phyloP scores from a whole-genome alignment of 1,140 invertebrate species.

The Helicoverpa zea region DNA sequence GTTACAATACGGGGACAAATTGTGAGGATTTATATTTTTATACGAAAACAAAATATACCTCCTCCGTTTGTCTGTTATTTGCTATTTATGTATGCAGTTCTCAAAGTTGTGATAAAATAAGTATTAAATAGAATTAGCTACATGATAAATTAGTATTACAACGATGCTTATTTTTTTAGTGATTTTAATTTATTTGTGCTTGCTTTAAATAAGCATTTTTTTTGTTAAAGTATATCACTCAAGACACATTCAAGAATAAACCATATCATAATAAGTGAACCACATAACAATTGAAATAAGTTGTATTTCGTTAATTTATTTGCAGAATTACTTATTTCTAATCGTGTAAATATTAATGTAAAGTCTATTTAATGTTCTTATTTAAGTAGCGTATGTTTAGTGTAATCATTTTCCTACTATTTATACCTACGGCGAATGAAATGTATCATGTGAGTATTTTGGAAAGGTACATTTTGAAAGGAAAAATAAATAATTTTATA shows the following conservation, averaged over 20 bases:
- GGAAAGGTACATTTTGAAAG: slow-evolving; percentile 22
- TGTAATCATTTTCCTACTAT: slow-evolving; percentile 23
- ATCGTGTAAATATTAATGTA: slow-evolving; percentile 27
- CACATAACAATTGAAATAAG: not conserved
- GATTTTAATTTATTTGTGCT: not conserved
- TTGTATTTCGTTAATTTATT: slow-evolving; percentile 4
- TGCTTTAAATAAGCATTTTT: not conserved
- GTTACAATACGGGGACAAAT: slow-evolving; percentile 64
- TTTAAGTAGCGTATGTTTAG: not conserved
- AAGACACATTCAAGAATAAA: not conserved
- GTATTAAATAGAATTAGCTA: slow-evolving; percentile 52
- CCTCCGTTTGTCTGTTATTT: slow-evolving; percentile 77
- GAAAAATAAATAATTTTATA: slow-evolving; percentile 40
- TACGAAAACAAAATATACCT: slow-evolving; percentile 77
- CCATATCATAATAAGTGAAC: not conserved
- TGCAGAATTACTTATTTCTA: not conserved
- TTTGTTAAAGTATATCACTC: not conserved
- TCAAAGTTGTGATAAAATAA: slow-evolving; percentile 61
- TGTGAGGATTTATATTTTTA: slow-evolving; percentile 85
- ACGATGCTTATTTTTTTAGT: slow-evolving; percentile 18
- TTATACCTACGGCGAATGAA: slow-evolving; percentile 20
- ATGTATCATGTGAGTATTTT: slow-evolving; percentile 11
- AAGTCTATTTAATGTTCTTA: slow-evolving; percentile 6
- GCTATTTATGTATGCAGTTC: slow-evolving; percentile 50
- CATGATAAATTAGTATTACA: slow-evolving; percentile 26